Base-by-base conservation (phyloP, 2,888 invertebrate genomes). In the Synergus laeviventris region DNA sequence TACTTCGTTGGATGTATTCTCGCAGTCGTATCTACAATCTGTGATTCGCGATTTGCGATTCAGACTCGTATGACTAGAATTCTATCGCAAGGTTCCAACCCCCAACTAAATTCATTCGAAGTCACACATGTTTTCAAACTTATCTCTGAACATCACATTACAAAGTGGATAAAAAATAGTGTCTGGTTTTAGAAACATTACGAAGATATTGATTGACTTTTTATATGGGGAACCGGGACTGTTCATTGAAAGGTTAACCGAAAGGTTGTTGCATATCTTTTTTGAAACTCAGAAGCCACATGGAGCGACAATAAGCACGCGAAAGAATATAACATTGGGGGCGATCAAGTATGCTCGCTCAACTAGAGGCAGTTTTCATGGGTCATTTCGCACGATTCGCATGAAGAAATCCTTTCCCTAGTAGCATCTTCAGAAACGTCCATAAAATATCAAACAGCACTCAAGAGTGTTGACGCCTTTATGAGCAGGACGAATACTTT, bases 361-460 rank as follows among this genome's bases (percentile, higher is more conserved):
- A 76, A 78, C 79, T 74, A 75, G 73, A 78, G 76, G 78, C 78
- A 81, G 78, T 78, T 83, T 84, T 83, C 79, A 84, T 78, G 83
- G 83, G 81, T 83, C 83, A 84, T 84, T 84, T 83, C 81, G 74
- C 78, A 21, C 81, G 81, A 83, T 82, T 79, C 82, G 81, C 81
- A 81, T 79, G 79, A 78, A 76, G 76, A 76, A 78, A 78, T 80
- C 76, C 75, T 80, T 81, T 80, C 80, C 54, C 80, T 74, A 79
- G 77, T 76, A 79, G 75, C 74, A 45, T 80, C 78, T 77, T 76
- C 74, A 56, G 76, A 81, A 81, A 79, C 80, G 70, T 70, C 18
- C 79, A 80, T 80, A 79, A 81, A 82, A 82, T 82, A 78, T 49
- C 79, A 79, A 79, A 77, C 78, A 54, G 70, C 70, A 70, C 70